phyloP scores from a whole-genome alignment of 2,113 vertebrate species.

The Edolisoma coerulescens region DNA sequence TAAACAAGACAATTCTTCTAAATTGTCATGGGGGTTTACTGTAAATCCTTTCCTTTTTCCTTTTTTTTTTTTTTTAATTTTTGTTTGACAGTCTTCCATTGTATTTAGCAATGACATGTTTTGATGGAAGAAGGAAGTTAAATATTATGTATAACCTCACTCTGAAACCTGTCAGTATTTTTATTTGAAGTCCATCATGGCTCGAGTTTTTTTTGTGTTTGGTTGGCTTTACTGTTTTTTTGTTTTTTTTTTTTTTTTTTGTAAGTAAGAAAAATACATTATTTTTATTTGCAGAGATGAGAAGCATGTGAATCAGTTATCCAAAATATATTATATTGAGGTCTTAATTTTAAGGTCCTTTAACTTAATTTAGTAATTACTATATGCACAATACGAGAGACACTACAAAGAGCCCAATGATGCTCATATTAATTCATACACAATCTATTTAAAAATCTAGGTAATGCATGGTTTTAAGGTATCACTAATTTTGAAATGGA shows the following conservation, averaged over 20 bases:
- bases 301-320: not conserved
- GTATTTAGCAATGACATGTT: not conserved
- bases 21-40: not conserved
- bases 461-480: not conserved
- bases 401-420: not conserved
- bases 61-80: fast-evolving
- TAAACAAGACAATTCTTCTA: not conserved
- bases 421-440: not conserved
- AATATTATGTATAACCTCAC: not conserved
- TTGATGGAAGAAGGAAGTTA: not conserved
- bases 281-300: not conserved
- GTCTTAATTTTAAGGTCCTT: not conserved
- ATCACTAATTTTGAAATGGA: not conserved
- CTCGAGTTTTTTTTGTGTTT: not conserved
- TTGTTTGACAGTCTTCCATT: not conserved
- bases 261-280: fast-evolving
- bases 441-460: not conserved
- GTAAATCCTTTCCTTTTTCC: not conserved
- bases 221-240: not conserved
- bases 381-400: not conserved
- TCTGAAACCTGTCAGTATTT: not conserved
- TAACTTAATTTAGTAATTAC: not conserved
- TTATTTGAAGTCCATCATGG: not conserved
- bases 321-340: not conserved
- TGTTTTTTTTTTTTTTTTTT: not conserved